Percentiles rank a stretch among this genome's conserved stretches.
phyloP scores from a whole-genome alignment of 2,113 vertebrate species.

The Taxidea taxus region DNA sequence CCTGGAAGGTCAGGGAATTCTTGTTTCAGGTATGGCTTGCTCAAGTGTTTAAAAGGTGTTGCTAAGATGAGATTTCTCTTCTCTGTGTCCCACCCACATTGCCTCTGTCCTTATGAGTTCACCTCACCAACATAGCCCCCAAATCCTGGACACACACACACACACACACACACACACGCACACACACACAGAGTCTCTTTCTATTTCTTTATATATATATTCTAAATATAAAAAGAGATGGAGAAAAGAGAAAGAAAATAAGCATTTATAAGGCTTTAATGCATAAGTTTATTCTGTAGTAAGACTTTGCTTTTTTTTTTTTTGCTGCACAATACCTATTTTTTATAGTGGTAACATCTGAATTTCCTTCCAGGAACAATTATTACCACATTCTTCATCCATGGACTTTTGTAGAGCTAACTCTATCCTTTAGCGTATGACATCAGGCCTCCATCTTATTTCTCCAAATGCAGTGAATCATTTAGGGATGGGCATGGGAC shows the following conservation, averaged over 20 bases:
- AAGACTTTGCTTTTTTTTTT: neutral
- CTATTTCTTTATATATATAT: neutral
- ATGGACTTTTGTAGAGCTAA: neutral
- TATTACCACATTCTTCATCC: neutral
- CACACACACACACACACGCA: no score
- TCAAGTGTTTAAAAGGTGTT: neutral
- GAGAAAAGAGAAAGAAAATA: neutral
- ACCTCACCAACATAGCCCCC: neutral
- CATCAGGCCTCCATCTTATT: neutral
- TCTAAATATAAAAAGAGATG: neutral
- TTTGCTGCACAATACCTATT: neutral
- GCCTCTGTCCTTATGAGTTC: neutral
- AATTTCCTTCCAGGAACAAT: neutral
- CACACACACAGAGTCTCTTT: no score
- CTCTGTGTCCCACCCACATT: fast-evolving
- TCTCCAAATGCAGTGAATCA: neutral
- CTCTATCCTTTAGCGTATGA: neutral
- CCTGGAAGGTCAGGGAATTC: neutral
- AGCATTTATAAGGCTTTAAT: neutral
- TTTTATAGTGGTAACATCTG: neutral
- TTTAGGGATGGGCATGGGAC: neutral
- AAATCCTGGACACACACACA: neutral
- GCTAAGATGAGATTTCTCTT: no score
- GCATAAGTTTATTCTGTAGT: neutral
- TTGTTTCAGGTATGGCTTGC: neutral